phyloP scores from a whole-genome alignment of 2,797 vertebrate genomes.

The Danio choprae region DNA sequence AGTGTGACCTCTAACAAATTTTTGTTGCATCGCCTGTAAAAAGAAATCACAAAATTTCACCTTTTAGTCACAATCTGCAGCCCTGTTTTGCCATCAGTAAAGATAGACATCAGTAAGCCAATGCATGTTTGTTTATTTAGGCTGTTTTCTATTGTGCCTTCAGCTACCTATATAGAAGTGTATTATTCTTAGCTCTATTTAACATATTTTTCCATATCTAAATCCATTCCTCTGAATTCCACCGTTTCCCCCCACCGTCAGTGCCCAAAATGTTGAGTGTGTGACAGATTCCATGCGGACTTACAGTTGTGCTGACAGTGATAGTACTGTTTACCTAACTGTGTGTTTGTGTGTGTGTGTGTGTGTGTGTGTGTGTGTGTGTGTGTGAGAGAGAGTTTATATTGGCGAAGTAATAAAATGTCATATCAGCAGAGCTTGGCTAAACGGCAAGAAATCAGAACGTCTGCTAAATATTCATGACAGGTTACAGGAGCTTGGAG shows the following conservation, averaged over 20 bases:
- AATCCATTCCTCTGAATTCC: constrained; percentile 22
- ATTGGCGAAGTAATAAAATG: constrained; percentile 47
- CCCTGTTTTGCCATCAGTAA: too few relatives aligned
- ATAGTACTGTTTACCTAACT: constrained; percentile 50
- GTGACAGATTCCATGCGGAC: neutral
- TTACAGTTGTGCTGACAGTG: constrained; percentile 40
- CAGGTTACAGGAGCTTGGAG: constrained; percentile 1
- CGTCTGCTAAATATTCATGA: constrained; percentile 56
- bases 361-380: constrained; percentile 7
- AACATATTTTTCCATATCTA: constrained; percentile 7
- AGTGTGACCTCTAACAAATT: too few relatives aligned
- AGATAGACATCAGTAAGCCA: neutral
- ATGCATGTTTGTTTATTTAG: neutral
- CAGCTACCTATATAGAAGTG: neutral
- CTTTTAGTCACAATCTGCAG: too few relatives aligned
- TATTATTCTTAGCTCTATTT: constrained; percentile 7
- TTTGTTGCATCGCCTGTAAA: too few relatives aligned
- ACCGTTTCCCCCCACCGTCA: neutral
- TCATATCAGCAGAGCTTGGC: constrained; percentile 49
- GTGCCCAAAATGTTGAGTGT: neutral
- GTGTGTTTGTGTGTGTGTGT: neutral
- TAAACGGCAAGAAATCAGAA: constrained; percentile 43
- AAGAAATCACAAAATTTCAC: too few relatives aligned
- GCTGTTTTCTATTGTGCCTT: neutral
- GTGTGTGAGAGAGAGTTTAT: neutral